Conservation (phyloP, 2,113 vertebrate species). For the Austrofundulus limnaeus region DNA sequence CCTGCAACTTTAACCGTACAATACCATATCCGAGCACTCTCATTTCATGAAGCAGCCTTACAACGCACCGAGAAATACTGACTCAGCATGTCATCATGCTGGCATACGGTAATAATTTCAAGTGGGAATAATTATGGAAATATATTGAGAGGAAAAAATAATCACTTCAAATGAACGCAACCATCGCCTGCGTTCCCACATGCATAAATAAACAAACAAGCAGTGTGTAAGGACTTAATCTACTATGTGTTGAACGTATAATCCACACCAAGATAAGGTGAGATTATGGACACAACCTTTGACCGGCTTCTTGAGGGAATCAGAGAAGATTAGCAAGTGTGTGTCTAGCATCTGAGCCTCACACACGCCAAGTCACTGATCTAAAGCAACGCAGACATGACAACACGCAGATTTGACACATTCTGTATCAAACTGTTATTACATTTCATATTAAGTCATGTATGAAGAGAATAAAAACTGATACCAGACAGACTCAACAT, state of each 20-base stretch:
- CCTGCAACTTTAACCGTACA: slow-evolving; percentile 12
- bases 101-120: not conserved
- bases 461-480: slow-evolving; percentile 32
- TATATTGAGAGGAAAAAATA: not conserved
- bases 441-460: slow-evolving; percentile 3
- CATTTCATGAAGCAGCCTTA: slow-evolving; percentile 19
- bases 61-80: slow-evolving; percentile 19
- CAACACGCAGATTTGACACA: slow-evolving; percentile 45
- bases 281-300: slow-evolving; percentile 69
- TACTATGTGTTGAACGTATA: slow-evolving; percentile 48
- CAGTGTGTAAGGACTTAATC: slow-evolving; percentile 14
- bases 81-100: slow-evolving; percentile 13
- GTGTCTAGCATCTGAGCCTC: slow-evolving; percentile 38
- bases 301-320: slow-evolving; percentile 84
- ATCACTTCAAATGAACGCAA: not conserved
- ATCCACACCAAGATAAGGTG: slow-evolving; percentile 64
- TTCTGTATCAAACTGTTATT: slow-evolving; percentile 30
- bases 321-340: slow-evolving; percentile 70
- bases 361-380: slow-evolving; percentile 12
- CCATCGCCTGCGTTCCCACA: not conserved
- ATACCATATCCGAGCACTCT: not conserved
- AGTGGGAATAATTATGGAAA: not conserved
- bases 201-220: slow-evolving; percentile 18
- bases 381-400: slow-evolving; percentile 47
- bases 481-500: slow-evolving; percentile 17